A percentile compares a stretch with the other conserved stretches of the same genome.
These are phyloP conservation scores for Betta splendens DNA, from an alignment of 2,797 vertebrate genomes.

Conservation along the genomic window DNA sequence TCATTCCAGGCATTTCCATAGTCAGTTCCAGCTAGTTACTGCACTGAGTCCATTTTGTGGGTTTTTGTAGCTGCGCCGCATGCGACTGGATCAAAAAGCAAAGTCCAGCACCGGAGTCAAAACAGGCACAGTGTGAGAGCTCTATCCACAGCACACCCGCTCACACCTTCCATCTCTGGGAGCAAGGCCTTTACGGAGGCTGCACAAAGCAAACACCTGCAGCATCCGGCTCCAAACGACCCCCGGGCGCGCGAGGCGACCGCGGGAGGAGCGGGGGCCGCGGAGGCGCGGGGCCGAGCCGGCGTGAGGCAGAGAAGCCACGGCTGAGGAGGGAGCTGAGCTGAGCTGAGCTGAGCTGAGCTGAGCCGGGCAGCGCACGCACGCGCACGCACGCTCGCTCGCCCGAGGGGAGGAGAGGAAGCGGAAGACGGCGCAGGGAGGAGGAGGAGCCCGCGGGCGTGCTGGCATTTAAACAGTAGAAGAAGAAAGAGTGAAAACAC, in stretches of 20 bases:
- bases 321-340: conserved; percentile 13
- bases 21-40: neutral
- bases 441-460: no score
- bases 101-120: conserved; percentile 8
- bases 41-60: neutral
- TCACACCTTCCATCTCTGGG: conserved; percentile 3
- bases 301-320: conserved; percentile 12
- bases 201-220: conserved; percentile 20
- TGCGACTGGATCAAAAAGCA: conserved; percentile 3
- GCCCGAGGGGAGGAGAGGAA: conserved; percentile 24
- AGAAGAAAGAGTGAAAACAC: no score
- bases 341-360: conserved; percentile 11
- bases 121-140: conserved; percentile 4
- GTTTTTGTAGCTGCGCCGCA: neutral
- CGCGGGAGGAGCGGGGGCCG: conserved; percentile 21
- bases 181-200: conserved; percentile 7
- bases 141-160: conserved; percentile 1
- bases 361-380: no score
- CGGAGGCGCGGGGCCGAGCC: conserved; percentile 14
- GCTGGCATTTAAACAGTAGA: no score
- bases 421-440: no score
- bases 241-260: conserved; percentile 20
- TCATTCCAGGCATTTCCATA: conserved; percentile 3
- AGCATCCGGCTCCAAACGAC: conserved; percentile 23
- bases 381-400: no score